These are phyloP conservation scores for Ophiodon elongatus DNA, from an alignment of 2,113 vertebrate species.

Conservation along the genomic window DNA sequence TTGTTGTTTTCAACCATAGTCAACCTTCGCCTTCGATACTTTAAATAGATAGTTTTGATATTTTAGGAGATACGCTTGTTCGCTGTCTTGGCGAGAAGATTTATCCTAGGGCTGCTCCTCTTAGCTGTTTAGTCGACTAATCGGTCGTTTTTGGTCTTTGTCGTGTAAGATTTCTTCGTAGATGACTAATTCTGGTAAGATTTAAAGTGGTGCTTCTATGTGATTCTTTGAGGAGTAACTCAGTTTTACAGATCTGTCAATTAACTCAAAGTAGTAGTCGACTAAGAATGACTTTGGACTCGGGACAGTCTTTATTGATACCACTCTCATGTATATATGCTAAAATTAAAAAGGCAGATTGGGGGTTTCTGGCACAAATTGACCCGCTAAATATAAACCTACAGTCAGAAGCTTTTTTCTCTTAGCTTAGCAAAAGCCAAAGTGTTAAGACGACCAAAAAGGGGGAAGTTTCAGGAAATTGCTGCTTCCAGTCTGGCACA, in stretches of 20 bases:
- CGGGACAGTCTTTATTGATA: background rate
- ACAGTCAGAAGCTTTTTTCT: background rate
- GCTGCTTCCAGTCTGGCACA: background rate
- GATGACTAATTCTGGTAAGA: no score
- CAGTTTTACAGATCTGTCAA: background rate
- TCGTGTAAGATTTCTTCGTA: background rate
- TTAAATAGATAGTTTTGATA: constrained; percentile 2
- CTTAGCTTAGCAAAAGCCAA: background rate
- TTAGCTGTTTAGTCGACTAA: background rate
- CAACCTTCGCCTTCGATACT: background rate
- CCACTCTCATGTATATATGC: background rate
- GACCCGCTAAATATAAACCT: background rate
- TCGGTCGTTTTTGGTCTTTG: background rate
- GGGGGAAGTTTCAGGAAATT: background rate
- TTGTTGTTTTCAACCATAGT: background rate
- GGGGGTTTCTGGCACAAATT: background rate
- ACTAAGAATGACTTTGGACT: no score
- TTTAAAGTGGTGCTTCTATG: background rate
- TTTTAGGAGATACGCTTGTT: background rate
- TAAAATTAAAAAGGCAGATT: background rate
- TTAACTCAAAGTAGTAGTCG: background rate
- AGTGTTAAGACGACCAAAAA: background rate
- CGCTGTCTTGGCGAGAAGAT: background rate
- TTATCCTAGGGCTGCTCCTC: background rate
- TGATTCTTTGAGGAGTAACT: background rate